Evolutionary conservation across 2,113 vertebrate species (phyloP).

Genomic region (Pristiophorus japonicus): DNA sequence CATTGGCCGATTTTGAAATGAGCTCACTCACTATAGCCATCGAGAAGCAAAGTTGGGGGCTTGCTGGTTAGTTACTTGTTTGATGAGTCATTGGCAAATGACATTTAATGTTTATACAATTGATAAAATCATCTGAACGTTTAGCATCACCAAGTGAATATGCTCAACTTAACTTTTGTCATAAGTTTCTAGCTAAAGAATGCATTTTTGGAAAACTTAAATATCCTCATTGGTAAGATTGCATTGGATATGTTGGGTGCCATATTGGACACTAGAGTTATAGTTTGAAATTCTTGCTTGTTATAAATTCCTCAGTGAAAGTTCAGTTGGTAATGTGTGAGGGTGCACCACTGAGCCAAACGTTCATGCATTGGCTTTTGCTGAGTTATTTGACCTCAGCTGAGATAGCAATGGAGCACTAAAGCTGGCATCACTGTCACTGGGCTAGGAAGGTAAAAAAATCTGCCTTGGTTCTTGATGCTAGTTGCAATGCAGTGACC

Average conservation of each 20-base stretch:
- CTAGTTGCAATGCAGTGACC: not conserved
- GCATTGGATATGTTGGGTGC: not conserved
- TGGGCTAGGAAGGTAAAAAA: not conserved
- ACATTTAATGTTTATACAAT: not conserved
- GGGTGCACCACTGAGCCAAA: not conserved
- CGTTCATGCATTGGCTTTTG: not conserved
- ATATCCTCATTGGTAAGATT: not conserved
- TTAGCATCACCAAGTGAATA: not conserved
- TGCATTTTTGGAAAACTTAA: not conserved
- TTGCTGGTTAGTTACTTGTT: not conserved
- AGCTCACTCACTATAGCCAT: not conserved
- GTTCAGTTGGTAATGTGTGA: not conserved
- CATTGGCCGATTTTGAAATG: not conserved
- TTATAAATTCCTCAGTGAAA: not conserved
- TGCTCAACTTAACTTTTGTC: not conserved
- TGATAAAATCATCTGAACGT: not conserved
- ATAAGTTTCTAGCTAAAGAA: not conserved
- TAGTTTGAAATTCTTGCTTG: not conserved
- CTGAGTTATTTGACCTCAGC: not conserved
- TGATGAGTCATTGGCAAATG: not conserved
- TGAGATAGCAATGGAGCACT: not conserved
- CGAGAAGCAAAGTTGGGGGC: not conserved
- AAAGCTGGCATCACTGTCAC: not conserved
- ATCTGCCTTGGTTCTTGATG: not conserved
- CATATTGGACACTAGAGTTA: not conserved